Evolutionary conservation across 2,113 vertebrate genomes (phyloP).

Genomic region (Sander lucioperca): DNA sequence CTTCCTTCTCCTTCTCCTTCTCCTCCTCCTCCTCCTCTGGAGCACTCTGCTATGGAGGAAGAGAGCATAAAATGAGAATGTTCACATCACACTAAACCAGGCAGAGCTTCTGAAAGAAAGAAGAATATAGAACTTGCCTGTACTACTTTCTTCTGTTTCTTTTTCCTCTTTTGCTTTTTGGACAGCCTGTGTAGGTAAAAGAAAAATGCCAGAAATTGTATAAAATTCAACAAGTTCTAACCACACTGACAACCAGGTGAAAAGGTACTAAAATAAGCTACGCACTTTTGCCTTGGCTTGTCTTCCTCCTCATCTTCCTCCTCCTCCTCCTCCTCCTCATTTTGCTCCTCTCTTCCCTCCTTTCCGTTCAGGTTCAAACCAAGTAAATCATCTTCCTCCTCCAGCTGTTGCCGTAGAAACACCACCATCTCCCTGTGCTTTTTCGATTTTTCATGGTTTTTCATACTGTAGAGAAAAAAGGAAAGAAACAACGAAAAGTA

Average conservation of each 20-base stretch:
- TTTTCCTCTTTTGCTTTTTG: slow-evolving; percentile 94
- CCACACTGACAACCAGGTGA: neutral
- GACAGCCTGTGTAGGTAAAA: slow-evolving; percentile 84
- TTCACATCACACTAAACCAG: neutral
- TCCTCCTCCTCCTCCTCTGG: slow-evolving; percentile 38
- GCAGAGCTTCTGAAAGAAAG: neutral
- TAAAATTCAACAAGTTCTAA: neutral
- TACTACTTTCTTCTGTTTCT: slow-evolving; percentile 86
- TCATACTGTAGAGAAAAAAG: slow-evolving; percentile 85
- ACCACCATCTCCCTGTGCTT: slow-evolving; percentile 95
- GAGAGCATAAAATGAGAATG: neutral
- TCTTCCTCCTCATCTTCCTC: slow-evolving; percentile 73
- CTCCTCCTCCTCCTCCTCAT: slow-evolving; percentile 62
- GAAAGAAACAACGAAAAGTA: neutral
- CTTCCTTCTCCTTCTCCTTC: slow-evolving; percentile 26
- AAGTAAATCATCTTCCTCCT: slow-evolving; percentile 87
- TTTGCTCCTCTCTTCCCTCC: slow-evolving; percentile 65
- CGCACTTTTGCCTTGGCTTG: slow-evolving; percentile 87
- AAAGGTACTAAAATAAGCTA: neutral
- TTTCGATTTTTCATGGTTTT: slow-evolving; percentile 95
- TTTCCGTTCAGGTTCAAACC: slow-evolving; percentile 62
- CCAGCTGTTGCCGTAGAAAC: slow-evolving; percentile 91
- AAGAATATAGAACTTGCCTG: slow-evolving; percentile 61
- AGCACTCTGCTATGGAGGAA: slow-evolving; percentile 40
- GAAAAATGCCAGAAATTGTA: neutral